phyloP scores from a whole-genome alignment of 2,797 vertebrate genomes.

The Cirrhinus mrigala region DNA sequence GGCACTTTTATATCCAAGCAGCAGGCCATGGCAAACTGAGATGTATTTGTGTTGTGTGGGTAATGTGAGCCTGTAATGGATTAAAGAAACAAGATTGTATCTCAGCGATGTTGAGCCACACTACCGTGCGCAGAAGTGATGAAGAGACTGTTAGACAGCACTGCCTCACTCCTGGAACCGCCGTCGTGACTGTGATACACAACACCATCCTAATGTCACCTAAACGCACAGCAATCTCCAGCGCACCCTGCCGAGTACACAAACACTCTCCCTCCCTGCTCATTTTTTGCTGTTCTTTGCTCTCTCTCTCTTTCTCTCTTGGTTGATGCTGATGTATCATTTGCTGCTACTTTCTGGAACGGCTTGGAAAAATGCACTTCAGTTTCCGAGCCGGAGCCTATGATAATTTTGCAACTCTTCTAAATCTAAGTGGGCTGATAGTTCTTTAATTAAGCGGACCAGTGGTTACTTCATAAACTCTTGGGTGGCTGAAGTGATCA shows the following conservation, averaged over 20 bases:
- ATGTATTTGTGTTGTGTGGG: slow-evolving; percentile 31
- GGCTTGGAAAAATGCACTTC: slow-evolving; percentile 19
- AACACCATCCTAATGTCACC: slow-evolving; percentile 45
- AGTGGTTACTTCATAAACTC: slow-evolving; percentile 64
- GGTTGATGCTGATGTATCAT: slow-evolving; percentile 6
- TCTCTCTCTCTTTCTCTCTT: not conserved
- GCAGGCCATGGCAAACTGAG: slow-evolving; percentile 42
- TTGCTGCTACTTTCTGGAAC: not conserved
- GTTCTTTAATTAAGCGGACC: slow-evolving; percentile 74
- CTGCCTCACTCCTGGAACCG: slow-evolving; percentile 40
- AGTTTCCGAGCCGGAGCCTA: not conserved
- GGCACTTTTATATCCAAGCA: slow-evolving; percentile 31
- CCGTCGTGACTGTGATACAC: slow-evolving; percentile 47
- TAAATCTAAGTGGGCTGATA: slow-evolving; percentile 69
- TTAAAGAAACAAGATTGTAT: slow-evolving; percentile 52
- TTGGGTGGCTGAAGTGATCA: slow-evolving; percentile 63
- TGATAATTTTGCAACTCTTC: slow-evolving; percentile 68
- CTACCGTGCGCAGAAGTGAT: slow-evolving; percentile 41
- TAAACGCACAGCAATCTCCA: slow-evolving; percentile 37
- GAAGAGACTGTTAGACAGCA: slow-evolving; percentile 50
- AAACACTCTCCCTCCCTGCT: slow-evolving; percentile 13
- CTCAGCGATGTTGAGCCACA: slow-evolving; percentile 37
- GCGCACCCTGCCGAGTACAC: slow-evolving; percentile 1
- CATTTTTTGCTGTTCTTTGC: not conserved
- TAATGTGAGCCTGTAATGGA: slow-evolving; percentile 48